A percentile compares a stretch with the other conserved stretches of the same genome.
phyloP scores from a whole-genome alignment of 2,888 invertebrate species.

The Limnephilus auricula region DNA sequence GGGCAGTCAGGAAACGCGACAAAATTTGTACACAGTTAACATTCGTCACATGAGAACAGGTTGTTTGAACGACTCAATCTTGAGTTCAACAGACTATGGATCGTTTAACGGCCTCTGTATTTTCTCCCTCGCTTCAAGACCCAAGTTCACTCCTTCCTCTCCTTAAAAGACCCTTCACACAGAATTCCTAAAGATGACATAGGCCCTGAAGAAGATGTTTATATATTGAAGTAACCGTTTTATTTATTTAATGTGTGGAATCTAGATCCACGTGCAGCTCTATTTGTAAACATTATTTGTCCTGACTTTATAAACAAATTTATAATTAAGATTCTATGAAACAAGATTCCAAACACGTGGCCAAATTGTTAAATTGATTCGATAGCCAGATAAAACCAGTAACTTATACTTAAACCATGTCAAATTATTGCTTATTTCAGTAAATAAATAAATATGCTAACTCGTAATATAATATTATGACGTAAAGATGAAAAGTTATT shows the following conservation, averaged over 20 bases:
- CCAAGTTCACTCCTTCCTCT: too few relatives aligned
- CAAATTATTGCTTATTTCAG: not conserved
- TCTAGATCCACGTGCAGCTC: not conserved
- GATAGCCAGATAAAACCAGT: not conserved
- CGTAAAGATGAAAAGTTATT: not conserved
- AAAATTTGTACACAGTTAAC: too few relatives aligned
- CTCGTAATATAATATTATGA: not conserved
- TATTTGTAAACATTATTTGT: not conserved
- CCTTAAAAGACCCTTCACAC: too few relatives aligned
- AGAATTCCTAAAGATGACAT: too few relatives aligned
- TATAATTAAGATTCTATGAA: not conserved
- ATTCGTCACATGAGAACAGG: too few relatives aligned
- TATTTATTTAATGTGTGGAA: not conserved
- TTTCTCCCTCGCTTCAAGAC: too few relatives aligned
- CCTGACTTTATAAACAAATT: not conserved
- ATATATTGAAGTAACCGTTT: not conserved
- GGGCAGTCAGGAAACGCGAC: too few relatives aligned
- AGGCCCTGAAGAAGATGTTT: not conserved
- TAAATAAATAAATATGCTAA: not conserved
- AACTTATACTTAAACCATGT: not conserved
- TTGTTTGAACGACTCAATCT: too few relatives aligned
- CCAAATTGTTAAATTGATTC: not conserved
- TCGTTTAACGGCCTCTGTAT: too few relatives aligned
- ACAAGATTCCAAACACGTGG: not conserved
- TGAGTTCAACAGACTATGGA: too few relatives aligned